Percentiles rank a stretch among this genome's conserved stretches.
phyloP scores from a whole-genome alignment of 2,113 vertebrate genomes.

The Ictalurus furcatus region DNA sequence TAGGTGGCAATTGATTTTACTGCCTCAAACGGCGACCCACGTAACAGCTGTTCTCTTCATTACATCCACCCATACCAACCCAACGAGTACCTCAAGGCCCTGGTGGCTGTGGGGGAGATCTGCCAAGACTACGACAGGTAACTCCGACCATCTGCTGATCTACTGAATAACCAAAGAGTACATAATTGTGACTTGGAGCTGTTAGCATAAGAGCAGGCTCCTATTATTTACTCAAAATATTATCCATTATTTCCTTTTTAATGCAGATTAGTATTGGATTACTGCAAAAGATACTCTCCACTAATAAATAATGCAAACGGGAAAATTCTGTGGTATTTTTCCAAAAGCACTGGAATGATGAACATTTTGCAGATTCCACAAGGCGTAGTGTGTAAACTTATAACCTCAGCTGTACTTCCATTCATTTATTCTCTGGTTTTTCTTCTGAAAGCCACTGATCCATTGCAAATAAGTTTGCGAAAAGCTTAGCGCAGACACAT shows the following conservation, averaged over 20 bases:
- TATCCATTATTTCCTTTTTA: neutral
- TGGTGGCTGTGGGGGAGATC: constrained; percentile 97
- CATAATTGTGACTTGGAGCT: too few species aligned
- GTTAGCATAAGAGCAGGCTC: too few species aligned
- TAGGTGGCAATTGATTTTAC: constrained; percentile 99
- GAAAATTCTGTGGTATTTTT: neutral
- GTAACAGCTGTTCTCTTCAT: constrained; percentile 98
- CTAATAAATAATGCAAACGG: neutral
- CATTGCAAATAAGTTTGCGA: too few species aligned
- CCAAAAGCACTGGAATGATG: neutral
- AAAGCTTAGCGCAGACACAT: neutral
- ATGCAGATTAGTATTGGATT: neutral
- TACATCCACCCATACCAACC: constrained; percentile 99
- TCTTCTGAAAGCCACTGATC: too few species aligned
- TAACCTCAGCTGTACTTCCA: too few species aligned
- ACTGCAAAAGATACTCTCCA: neutral
- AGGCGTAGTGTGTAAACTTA: too few species aligned
- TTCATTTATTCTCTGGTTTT: too few species aligned
- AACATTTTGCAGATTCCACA: too few species aligned
- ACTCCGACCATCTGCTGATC: constrained; percentile 25
- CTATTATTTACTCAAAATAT: neutral
- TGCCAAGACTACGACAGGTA: constrained; percentile 99
- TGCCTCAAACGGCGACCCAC: constrained; percentile 94
- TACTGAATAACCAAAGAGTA: too few species aligned
- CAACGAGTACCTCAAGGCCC: constrained; percentile 96